phyloP scores from a whole-genome alignment of 2,113 vertebrate species.

The Chloropsis hardwickii region DNA sequence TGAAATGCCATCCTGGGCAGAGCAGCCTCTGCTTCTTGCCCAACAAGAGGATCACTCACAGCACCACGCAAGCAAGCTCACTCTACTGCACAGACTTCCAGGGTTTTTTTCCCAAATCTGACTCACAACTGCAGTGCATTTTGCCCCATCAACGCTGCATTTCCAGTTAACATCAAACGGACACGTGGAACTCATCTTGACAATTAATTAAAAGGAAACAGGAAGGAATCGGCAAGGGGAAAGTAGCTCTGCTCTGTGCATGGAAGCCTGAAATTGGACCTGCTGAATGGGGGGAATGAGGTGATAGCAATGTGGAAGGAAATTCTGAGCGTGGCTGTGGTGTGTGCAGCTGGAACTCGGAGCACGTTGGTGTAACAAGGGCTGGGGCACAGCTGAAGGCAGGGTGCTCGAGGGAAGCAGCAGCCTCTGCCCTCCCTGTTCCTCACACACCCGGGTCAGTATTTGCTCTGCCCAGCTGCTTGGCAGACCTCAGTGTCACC shows the following conservation, averaged over 20 bases:
- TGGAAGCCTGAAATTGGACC: background rate
- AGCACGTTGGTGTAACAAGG: background rate
- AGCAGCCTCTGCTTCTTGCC: background rate
- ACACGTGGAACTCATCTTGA: background rate
- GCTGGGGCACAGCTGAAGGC: accelerated
- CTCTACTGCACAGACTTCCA: background rate
- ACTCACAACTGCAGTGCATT: background rate
- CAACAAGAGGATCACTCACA: background rate
- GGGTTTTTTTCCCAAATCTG: background rate
- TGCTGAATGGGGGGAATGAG: background rate
- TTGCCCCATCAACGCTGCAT: background rate
- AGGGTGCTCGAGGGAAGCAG: background rate
- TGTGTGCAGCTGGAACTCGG: background rate
- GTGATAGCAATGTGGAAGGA: background rate
- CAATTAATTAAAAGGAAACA: background rate
- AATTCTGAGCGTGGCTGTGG: background rate
- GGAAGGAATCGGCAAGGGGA: background rate
- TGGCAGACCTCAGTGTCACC: background rate
- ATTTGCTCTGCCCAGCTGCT: background rate
- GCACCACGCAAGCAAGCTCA: background rate
- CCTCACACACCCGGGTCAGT: background rate
- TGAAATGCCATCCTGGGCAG: background rate
- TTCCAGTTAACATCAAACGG: background rate
- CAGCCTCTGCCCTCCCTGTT: background rate
- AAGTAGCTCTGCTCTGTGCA: background rate